Base-by-base conservation (phyloP, 1,140 invertebrate species). In the Diorhabda sublineata region DNA sequence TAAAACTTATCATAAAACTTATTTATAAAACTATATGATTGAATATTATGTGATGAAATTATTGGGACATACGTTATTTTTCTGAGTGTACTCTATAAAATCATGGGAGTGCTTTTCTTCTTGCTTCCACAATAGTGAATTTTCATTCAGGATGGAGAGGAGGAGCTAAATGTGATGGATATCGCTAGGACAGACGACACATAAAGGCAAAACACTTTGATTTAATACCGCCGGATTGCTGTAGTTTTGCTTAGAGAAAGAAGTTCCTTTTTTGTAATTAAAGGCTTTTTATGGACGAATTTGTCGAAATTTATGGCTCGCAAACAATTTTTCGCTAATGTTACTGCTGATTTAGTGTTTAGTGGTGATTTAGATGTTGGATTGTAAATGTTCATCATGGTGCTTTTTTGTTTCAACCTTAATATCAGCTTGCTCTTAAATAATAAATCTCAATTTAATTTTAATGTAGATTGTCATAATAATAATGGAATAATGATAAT, bases 181-280 rank as follows among this genome's bases (percentile, higher is more conserved):
- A 75, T 77, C 76, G 76, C 71, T 68, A 75, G 71, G 75, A 75
- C 76, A 75, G 61, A 71, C 73, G 77, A 78, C 76, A 77, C 74
- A 77, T 78, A 78, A 78, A 78, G 75, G 77, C 77, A 78, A 78
- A 78, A 78, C 77, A 78, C 77, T 75, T 76, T 78, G 77, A 78
- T 78, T 78, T 78, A 78, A 75, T 76, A 76, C 73, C 73, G 6
- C 68, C 69, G 74, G 72, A 75, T 76, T 74, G 75, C 75, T 75
- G 74, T 52, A 52, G 47, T 52, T 78, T 78, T 78, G 76, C 74
- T 78, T 73, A 70, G 75, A 74, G 71, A 73, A 78, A 74, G 74
- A 76, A 75, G 72, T 74, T 77, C 72, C 75, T 74, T 75, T 76
- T 78, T 76, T 76, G 76, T 78, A 78, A 78, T 78, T 78, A 78